Conservation (phyloP, 2,888 invertebrate species). For the Heteromurus nitidus region DNA sequence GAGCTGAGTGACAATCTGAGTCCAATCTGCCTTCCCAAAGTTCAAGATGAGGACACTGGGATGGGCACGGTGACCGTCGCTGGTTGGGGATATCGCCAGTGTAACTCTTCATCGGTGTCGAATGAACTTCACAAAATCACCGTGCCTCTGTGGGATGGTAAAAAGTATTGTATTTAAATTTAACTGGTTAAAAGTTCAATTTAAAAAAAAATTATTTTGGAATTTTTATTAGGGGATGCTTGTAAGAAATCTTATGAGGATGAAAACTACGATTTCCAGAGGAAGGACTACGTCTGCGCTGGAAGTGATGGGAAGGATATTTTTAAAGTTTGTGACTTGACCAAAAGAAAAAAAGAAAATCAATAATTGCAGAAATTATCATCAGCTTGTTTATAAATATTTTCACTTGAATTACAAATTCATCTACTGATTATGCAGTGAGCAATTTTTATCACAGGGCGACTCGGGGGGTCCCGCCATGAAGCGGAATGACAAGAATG, state of each 20-base stretch:
- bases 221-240: conserved; percentile 20
- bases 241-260: conserved; percentile 54
- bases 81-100: conserved; percentile 66
- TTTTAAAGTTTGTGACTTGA: conserved; percentile 51
- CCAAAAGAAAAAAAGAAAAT: background rate
- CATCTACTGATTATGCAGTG: conserved; percentile 37
- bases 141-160: conserved; percentile 39
- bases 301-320: conserved; percentile 61
- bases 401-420: conserved; percentile 3
- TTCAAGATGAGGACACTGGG: conserved; percentile 10
- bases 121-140: conserved; percentile 53
- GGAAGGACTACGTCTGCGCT: conserved; percentile 62
- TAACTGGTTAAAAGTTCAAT: background rate
- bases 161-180: background rate
- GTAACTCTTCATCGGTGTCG: conserved; percentile 3
- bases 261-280: conserved; percentile 55
- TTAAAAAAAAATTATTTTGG: background rate
- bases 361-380: background rate
- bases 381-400: background rate
- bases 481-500: conserved; percentile 28
- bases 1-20: conserved; percentile 50
- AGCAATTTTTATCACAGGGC: conserved; percentile 49
- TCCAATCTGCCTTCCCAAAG: conserved; percentile 68
- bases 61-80: conserved; percentile 55
- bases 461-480: conserved; percentile 67